Percentiles rank a stretch among this genome's conserved stretches.
Conservation (phyloP, 2,797 vertebrate species). For the Anguilla marmorata region DNA sequence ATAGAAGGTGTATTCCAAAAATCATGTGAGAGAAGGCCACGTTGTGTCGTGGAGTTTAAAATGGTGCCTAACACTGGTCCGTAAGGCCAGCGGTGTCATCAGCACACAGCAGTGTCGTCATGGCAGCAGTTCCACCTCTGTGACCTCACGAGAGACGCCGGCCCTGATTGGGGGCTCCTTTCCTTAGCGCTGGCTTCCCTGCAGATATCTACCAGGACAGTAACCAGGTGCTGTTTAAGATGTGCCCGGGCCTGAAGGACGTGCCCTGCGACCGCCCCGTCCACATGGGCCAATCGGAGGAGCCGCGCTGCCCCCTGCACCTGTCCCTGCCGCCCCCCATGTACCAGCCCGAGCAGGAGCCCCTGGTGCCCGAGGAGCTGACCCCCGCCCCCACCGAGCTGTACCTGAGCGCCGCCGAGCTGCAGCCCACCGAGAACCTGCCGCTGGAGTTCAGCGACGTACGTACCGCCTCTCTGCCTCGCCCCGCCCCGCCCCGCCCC, state of each 20-base stretch:
- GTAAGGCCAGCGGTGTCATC: background rate
- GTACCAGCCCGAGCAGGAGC: conserved; percentile 87
- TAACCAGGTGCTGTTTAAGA: conserved; percentile 90
- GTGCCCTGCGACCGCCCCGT: conserved; percentile 86
- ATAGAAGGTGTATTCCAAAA: too few species aligned
- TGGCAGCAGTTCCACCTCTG: background rate
- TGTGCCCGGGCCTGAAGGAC: conserved; percentile 88
- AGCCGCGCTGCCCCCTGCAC: conserved; percentile 90
- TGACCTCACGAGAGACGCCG: background rate
- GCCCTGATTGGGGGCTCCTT: background rate
- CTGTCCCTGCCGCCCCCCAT: conserved; percentile 86
- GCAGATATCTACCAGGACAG: conserved; percentile 94
- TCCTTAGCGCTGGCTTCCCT: conserved; percentile 58
- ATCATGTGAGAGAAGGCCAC: too few species aligned
- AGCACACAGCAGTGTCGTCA: background rate
- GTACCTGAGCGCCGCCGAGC: conserved; percentile 92
- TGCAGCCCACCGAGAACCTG: conserved; percentile 94
- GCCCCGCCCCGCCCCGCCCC: background rate
- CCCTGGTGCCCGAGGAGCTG: conserved; percentile 79
- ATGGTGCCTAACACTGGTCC: background rate
- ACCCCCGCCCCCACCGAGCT: conserved; percentile 80
- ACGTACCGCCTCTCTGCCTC: conserved; percentile 56
- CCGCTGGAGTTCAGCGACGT: conserved; percentile 97
- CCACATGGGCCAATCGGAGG: conserved; percentile 87
- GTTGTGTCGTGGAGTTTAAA: too few species aligned